Base-by-base conservation (phyloP, 1,140 invertebrate species). In the Rhyzopertha dominica region DNA sequence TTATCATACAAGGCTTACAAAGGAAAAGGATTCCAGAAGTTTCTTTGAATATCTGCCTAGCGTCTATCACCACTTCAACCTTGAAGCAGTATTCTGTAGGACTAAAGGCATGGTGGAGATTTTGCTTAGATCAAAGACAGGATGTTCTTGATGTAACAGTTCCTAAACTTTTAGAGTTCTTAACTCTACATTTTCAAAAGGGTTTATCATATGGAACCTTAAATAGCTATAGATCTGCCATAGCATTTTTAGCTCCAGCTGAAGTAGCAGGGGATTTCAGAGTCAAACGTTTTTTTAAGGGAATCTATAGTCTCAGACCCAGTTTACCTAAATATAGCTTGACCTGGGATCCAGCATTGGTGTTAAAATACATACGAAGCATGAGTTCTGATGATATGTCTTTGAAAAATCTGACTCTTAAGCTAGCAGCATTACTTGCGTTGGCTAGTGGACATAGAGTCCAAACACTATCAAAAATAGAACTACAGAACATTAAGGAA, bases 241-340 rank as follows among this genome's bases (percentile, higher is more conserved):
- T 60, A 30, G 45, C 57, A 1, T 43, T 60, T 4, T 12, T 60
- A 2, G 16, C 49, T 4, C 18, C 39, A 5, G 22, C 41, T n/a
- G 22, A 55, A 42, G 30, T 56, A 8, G 46, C 43, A 3, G 26
- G 48, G 10, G 43, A 52, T 17, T 19, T 14, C 22, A 12, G 28
- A 26, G 26, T 60, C 1, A 49, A 47, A 44, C 22, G 53, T 8
- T 53, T 58, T 36, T 53, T 58, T 19, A 61, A 54, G 45, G 59
- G 50, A 7, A 23, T 44, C 10, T 47, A 16, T 35, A 47, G 28
- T 39, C 12, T 57, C 23, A 43, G 42, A 22, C 58, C 55, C 8
- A 25, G 14, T 3, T 14, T 12, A 12, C 55, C 57, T 0, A 58
- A 47, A 30, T 62, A 60, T 26, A 24, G 39, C 12, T 20, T 22